These are phyloP conservation scores for Caenorhabditis plicata DNA, from an alignment of 2,888 invertebrate species.

Conservation along the genomic window DNA sequence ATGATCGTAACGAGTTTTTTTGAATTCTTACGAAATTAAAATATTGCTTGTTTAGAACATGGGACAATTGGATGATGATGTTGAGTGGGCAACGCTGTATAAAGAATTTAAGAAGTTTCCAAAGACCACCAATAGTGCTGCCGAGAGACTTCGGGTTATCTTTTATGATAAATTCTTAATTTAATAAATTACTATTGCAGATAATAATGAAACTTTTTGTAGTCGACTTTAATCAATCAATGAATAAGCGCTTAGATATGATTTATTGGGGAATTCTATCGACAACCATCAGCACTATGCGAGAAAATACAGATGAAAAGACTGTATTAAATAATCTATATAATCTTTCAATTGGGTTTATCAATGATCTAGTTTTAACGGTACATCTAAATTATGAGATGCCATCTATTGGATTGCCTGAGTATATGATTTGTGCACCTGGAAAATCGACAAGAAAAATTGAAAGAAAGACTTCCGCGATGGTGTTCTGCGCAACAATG, in stretches of 20 bases:
- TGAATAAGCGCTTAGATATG: conserved; percentile 14
- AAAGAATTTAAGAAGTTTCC: conserved; percentile 16
- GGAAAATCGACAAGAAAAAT: background rate
- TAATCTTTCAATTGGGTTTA: conserved; percentile 13
- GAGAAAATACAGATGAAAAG: conserved; percentile 8
- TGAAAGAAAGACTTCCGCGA: conserved; percentile 6
- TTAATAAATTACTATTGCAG: too few species aligned
- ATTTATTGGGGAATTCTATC: conserved; percentile 27
- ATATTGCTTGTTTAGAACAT: too few species aligned
- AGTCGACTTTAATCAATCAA: conserved; percentile 16
- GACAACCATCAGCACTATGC: conserved; percentile 23
- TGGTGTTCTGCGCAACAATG: conserved; percentile 20
- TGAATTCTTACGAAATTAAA: too few species aligned
- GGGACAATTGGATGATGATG: too few species aligned
- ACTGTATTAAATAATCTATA: conserved; percentile 11
- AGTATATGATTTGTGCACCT: background rate
- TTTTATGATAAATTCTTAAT: too few species aligned
- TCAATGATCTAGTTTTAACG: conserved; percentile 13
- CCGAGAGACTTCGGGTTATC: too few species aligned
- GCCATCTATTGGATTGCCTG: conserved; percentile 7
- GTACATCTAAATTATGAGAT: conserved; percentile 13
- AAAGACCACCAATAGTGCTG: conserved; percentile 5
- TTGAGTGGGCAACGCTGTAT: conserved; percentile 7
- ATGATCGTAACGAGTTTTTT: too few species aligned
- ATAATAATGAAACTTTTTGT: too few species aligned